phyloP scores from a whole-genome alignment of 2,113 vertebrate genomes.

The Pipa parva region DNA sequence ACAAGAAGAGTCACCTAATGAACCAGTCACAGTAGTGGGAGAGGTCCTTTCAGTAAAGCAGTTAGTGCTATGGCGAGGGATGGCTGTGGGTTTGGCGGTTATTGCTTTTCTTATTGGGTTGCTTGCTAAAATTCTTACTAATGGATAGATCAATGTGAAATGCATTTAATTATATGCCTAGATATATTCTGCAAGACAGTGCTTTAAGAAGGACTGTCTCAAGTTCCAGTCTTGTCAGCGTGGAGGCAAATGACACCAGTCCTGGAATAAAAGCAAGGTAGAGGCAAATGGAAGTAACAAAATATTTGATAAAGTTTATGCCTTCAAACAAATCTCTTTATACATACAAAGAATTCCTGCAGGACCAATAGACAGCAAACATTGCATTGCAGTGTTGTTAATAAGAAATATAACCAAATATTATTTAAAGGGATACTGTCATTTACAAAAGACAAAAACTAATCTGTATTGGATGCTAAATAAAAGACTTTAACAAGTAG shows the following conservation, averaged over 20 bases:
- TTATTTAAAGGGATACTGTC: too few relatives aligned
- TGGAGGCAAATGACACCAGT: neutral
- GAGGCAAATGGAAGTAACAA: too few relatives aligned
- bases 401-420: too few relatives aligned
- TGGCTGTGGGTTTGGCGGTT: neutral
- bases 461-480: too few relatives aligned
- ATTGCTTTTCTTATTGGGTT: conserved; percentile 19
- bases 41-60: conserved; percentile 25
- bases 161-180: neutral
- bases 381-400: too few relatives aligned
- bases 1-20: neutral
- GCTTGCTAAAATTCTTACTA: conserved; percentile 8
- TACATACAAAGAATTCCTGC: too few relatives aligned
- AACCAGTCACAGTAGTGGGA: neutral
- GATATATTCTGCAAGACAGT: neutral
- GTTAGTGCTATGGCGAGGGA: conserved; percentile 20
- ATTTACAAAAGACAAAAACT: too few relatives aligned
- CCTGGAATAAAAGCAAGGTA: neutral
- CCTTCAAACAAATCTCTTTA: too few relatives aligned
- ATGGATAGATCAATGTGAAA: conserved; percentile 8
- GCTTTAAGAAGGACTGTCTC: neutral
- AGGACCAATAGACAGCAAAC: too few relatives aligned
- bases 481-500: too few relatives aligned
- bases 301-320: too few relatives aligned
- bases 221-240: neutral